Conservation (phyloP, 2,888 invertebrate genomes). For the Dynastes tityus region DNA sequence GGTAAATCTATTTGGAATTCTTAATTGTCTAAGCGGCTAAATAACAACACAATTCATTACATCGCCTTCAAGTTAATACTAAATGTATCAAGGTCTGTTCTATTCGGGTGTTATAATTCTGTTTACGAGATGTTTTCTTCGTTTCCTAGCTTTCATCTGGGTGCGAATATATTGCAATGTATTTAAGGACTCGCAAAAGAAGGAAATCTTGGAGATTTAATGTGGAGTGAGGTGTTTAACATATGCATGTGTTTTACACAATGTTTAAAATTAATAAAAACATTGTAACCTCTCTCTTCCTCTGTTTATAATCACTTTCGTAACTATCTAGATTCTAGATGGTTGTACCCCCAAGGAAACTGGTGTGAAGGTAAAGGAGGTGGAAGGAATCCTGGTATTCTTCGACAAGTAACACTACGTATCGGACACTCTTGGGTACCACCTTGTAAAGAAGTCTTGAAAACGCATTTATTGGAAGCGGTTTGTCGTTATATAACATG, state of each 20-base stretch:
- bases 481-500: no score
- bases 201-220: background rate
- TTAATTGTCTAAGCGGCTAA: constrained; percentile 35
- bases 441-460: no score
- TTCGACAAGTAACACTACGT: no score
- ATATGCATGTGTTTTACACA: background rate
- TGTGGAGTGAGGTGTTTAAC: background rate
- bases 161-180: background rate
- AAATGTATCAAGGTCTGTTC: constrained; percentile 25
- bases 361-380: no score
- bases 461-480: no score
- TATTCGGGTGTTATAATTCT: constrained; percentile 12
- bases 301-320: no score
- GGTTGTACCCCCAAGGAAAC: no score
- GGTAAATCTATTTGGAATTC: constrained; percentile 37
- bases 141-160: background rate
- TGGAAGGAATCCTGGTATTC: no score
- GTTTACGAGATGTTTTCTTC: background rate
- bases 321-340: no score
- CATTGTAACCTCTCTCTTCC: no score
- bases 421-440: no score
- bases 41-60: constrained; percentile 38
- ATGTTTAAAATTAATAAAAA: no score
- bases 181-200: background rate
- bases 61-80: background rate